A percentile compares a stretch with the other conserved stretches of the same genome.
Conservation (phyloP, 2,888 invertebrate species). For the Smittia sp. region DNA sequence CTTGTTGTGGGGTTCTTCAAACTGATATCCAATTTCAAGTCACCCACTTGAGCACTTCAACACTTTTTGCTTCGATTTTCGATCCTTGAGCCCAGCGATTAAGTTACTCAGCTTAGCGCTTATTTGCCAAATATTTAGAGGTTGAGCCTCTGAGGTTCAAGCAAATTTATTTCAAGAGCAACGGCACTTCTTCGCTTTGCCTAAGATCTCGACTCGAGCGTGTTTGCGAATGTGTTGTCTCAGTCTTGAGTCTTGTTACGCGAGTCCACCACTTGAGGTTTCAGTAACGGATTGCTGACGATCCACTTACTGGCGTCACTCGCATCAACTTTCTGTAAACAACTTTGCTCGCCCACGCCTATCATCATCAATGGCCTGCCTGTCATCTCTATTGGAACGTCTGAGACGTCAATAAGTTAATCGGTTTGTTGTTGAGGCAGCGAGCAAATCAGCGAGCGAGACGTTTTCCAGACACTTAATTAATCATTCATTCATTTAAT, state of each 20-base stretch:
- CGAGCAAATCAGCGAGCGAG: not conserved
- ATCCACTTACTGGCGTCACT: not conserved
- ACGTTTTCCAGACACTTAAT: constrained; percentile 29
- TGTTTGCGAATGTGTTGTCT: too few relatives aligned
- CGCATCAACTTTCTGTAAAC: not conserved
- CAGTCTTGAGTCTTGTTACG: too few relatives aligned
- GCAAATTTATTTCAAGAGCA: too few relatives aligned
- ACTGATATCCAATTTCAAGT: constrained; percentile 19
- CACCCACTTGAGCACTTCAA: not conserved
- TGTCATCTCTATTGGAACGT: not conserved
- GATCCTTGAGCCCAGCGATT: constrained; percentile 16
- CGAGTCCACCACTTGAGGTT: too few relatives aligned
- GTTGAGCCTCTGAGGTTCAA: too few relatives aligned
- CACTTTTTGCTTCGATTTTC: constrained; percentile 29
- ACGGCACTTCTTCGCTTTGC: too few relatives aligned
- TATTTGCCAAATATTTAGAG: not conserved
- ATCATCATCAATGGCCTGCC: constrained; percentile 11
- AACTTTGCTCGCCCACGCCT: not conserved
- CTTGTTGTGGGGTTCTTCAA: not conserved
- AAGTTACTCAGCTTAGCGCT: constrained; percentile 17
- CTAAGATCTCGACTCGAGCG: too few relatives aligned
- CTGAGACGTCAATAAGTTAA: constrained; percentile 34
- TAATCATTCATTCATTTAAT: constrained; percentile 26
- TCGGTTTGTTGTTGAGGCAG: constrained; percentile 18
- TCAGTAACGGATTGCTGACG: too few relatives aligned